Evolutionary conservation across 2,888 invertebrate genomes (phyloP).

Genomic region (Patella depressa): DNA sequence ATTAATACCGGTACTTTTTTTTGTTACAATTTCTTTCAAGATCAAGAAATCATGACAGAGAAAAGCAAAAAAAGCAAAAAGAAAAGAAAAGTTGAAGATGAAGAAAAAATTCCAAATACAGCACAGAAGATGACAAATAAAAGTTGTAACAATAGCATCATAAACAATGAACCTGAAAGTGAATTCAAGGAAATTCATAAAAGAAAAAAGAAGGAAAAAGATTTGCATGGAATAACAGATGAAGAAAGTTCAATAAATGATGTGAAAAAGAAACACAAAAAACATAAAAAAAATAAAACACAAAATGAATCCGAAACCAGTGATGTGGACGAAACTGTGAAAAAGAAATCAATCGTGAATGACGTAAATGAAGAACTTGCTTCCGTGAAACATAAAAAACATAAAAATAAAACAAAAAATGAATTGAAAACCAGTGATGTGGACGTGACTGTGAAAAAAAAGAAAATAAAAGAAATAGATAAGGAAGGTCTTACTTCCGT

Average conservation of each 20-base stretch:
- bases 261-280: conserved; percentile 8
- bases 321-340: not conserved
- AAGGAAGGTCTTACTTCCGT: not conserved
- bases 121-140: not conserved
- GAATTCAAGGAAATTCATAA: not conserved
- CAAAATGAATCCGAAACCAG: conserved; percentile 10
- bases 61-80: too few species aligned
- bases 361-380: too few species aligned
- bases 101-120: too few species aligned
- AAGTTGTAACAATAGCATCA: not conserved
- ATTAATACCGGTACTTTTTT: too few species aligned
- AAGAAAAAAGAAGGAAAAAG: not conserved
- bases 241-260: not conserved
- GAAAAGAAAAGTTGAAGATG: too few species aligned
- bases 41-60: too few species aligned
- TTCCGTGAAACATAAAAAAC: not conserved
- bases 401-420: not conserved
- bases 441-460: not conserved
- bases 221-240: not conserved
- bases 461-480: conserved; percentile 8
- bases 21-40: too few species aligned
- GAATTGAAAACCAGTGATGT: not conserved
- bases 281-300: conserved; percentile 20
- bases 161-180: not conserved
- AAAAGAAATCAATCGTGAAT: not conserved